Percentiles rank a stretch among this genome's conserved stretches.
These are phyloP conservation scores for Centropus unirufus DNA, from an alignment of 2,113 vertebrate genomes.

Conservation along the genomic window DNA sequence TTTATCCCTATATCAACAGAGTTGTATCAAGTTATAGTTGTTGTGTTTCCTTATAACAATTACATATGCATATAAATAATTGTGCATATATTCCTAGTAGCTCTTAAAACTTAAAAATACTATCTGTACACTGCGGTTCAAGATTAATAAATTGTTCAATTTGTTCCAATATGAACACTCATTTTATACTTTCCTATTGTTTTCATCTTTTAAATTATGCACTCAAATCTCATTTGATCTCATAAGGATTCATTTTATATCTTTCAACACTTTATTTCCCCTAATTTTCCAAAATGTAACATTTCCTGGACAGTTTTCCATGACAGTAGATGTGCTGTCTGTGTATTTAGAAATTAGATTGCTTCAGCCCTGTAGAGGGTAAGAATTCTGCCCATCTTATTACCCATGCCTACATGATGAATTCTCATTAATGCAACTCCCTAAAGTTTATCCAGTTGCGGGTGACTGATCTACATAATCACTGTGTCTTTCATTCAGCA, in stretches of 20 bases:
- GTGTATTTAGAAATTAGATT: not conserved
- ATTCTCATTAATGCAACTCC: not conserved
- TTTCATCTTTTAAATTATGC: not conserved
- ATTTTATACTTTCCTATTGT: not conserved
- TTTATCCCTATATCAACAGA: not conserved
- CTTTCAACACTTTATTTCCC: not conserved
- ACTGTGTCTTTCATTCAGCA: not conserved
- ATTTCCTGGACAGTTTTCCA: not conserved
- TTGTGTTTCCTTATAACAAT: not conserved
- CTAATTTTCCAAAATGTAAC: not conserved
- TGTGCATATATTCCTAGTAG: not conserved
- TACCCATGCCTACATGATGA: not conserved
- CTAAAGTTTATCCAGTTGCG: not conserved
- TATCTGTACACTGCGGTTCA: not conserved
- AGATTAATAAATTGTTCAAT: not conserved
- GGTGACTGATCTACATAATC: not conserved
- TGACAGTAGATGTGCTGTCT: not conserved
- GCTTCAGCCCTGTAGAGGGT: not conserved
- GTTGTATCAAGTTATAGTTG: not conserved
- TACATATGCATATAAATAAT: not conserved
- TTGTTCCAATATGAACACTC: not conserved
- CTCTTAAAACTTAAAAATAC: too few species aligned
- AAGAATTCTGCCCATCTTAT: not conserved
- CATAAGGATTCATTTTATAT: not conserved
- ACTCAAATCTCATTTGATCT: not conserved